Evolutionary conservation across 2,888 invertebrate species (phyloP).

Genomic region (Hartigia nigra): DNA sequence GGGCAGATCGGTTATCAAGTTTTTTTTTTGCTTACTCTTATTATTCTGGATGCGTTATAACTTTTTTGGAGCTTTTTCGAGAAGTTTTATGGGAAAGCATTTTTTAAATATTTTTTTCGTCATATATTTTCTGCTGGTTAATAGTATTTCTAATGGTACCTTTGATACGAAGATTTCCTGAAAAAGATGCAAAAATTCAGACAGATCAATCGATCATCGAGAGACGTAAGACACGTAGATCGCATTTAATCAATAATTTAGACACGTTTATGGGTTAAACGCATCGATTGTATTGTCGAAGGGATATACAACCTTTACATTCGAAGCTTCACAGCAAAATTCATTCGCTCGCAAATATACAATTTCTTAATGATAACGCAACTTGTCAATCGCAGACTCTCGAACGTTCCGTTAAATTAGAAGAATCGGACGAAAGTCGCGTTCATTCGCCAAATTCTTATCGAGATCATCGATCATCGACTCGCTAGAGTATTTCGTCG

Average conservation of each 20-base stretch:
- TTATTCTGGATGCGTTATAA: neutral
- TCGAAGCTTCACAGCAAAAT: constrained; percentile 13
- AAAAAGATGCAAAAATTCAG: neutral
- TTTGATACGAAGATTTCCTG: neutral
- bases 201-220: neutral
- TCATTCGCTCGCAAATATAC: neutral
- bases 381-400: constrained; percentile 7
- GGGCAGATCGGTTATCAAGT: neutral
- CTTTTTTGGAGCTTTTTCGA: neutral
- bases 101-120: neutral
- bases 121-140: neutral
- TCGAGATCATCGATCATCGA: neutral
- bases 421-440: neutral
- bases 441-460: neutral
- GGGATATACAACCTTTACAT: constrained; percentile 35
- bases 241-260: neutral
- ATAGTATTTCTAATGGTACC: constrained; percentile 1
- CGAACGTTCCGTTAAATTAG: neutral
- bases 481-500: neutral
- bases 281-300: constrained; percentile 45
- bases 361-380: constrained; percentile 3
- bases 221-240: neutral
- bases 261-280: constrained; percentile 22
- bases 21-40: neutral
- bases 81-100: neutral